A percentile compares a stretch with the other conserved stretches of the same genome.
Conservation (phyloP, 2,797 vertebrate species). For the Emydoidea blandingii region DNA sequence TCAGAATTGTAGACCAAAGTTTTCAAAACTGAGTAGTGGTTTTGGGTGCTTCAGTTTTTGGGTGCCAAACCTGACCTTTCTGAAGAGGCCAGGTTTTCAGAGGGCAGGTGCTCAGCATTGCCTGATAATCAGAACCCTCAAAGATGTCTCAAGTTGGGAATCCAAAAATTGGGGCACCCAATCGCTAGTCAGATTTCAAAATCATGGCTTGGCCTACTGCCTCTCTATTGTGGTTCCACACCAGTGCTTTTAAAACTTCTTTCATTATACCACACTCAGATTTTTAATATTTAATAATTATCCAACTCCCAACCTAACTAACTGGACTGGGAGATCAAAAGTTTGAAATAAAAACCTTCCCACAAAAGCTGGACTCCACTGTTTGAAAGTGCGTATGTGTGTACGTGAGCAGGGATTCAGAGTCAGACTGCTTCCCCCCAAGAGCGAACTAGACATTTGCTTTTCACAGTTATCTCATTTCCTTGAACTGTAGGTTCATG, state of each 20-base stretch:
- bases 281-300: neutral
- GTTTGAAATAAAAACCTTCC: neutral
- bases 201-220: neutral
- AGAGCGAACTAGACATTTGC: neutral
- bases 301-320: neutral
- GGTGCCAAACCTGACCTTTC: neutral
- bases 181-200: neutral
- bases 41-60: neutral
- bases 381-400: neutral
- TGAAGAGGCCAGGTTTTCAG: neutral
- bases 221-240: no score
- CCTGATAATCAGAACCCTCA: neutral
- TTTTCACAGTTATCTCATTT: neutral
- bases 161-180: neutral
- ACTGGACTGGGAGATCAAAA: neutral
- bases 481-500: neutral
- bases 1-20: neutral
- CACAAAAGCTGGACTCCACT: neutral
- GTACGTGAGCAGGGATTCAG: neutral
- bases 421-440: neutral
- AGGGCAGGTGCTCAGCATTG: neutral
- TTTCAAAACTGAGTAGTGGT: rapidly evolving
- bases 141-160: neutral
- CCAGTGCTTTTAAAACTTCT: neutral
- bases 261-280: neutral